Conservation (phyloP, 2,888 invertebrate genomes). For the Caenorhabditis doughertyi region DNA sequence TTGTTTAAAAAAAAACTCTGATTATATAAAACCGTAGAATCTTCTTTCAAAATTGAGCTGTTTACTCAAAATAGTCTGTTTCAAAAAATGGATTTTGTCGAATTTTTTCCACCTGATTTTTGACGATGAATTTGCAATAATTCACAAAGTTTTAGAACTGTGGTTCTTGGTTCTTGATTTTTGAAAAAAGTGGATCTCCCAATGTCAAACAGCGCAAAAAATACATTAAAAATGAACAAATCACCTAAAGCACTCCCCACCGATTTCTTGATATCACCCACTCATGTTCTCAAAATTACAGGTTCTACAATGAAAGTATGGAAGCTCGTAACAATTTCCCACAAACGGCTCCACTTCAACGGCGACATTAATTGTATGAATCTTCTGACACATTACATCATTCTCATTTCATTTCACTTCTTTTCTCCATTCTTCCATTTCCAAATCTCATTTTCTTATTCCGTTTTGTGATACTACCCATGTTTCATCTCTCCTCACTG, state of each 20-base stretch:
- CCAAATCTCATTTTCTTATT: constrained; percentile 4
- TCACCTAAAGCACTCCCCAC: neutral
- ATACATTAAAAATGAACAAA: no score
- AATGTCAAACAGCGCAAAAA: no score
- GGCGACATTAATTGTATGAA: constrained; percentile 33
- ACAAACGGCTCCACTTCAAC: constrained; percentile 27
- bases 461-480: constrained; percentile 28
- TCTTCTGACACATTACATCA: neutral
- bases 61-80: no score
- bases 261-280: neutral
- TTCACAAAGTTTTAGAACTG: no score
- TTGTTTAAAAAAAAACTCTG: no score
- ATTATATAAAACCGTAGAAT: no score
- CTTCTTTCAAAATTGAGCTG: no score
- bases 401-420: neutral
- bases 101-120: no score
- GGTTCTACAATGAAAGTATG: constrained; percentile 49
- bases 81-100: no score
- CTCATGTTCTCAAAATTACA: constrained; percentile 15
- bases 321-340: constrained; percentile 33
- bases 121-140: no score
- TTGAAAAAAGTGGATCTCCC: no score
- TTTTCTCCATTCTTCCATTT: constrained; percentile 29
- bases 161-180: no score
- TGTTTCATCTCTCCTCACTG: constrained; percentile 11